Base-by-base conservation (phyloP, 2,797 vertebrate species). In the Moxostoma hubbsi region DNA sequence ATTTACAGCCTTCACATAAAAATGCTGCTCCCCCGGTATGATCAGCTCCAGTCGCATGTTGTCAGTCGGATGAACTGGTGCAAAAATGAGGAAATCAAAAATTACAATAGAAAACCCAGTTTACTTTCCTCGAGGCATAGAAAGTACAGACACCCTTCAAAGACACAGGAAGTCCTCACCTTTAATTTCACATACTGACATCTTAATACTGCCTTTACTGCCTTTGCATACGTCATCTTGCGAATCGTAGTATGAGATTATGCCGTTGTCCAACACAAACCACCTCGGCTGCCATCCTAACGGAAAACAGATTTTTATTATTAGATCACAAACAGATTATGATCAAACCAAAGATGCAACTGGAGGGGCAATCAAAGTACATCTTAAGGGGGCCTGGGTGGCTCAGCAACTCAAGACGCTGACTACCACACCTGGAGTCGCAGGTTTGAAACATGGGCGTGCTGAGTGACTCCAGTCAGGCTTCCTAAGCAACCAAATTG, bases 121-220 rank as follows among this genome's bases (percentile, higher is more conserved):
- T 79, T 64, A 12, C 13, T 8, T 8, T 67, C n/a, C 55, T 4
- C 7, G 24, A 75, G 11, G 15, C 2, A 54, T 7, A 6, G 5
- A 63, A n/a, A 11, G n/a, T 43, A 75, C 43, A 13, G 11, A 18
- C 24, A 24, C 24, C 11, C 7, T 54, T 53, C 10, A 61, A 6
- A 24, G 24, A 24, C 24, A 24, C 7, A 12, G 50, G 13, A 47
- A 9, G 6, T 36, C 43, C 82, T 79, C 15, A 98, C 97, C 97
- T 97, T 98, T 99, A 80, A 99, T 99, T 89, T 99, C 97, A 90
- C 97, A 98, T 63, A 98, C 97, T 0, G 97, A 96, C 97, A 99
- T 98, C 92, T 98, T 98, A 92, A 99, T 97, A 87, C 97, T 98
- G 86, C 97, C 97, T 94, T 99, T 99, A 89, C 97, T 97, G 80